These are phyloP conservation scores for Glandiceps talaboti DNA, from an alignment of 53 echinoderm and acorn worm species.

Conservation along the genomic window DNA sequence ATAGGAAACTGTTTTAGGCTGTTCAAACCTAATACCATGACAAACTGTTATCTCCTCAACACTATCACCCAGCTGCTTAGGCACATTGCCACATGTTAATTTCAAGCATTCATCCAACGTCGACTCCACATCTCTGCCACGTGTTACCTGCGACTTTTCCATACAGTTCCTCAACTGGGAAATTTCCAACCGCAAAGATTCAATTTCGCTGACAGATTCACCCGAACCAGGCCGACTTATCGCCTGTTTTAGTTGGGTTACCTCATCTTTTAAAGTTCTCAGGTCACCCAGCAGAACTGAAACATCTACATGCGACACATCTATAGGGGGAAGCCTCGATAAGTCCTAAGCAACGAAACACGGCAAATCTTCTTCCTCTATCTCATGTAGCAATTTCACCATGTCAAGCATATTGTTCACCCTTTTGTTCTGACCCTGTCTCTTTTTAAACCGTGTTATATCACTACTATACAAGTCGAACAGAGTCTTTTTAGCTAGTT, in stretches of 20 bases:
- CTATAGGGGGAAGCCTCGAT: not conserved
- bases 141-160: not conserved
- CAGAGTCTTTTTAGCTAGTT: no score
- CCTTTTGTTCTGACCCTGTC: no score
- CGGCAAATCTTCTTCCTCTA: not conserved
- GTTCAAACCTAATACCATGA: not conserved
- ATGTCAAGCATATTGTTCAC: not conserved
- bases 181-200: not conserved
- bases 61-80: not conserved
- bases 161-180: not conserved
- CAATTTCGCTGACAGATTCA: not conserved
- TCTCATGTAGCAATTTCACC: not conserved
- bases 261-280: not conserved
- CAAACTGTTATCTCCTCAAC: not conserved
- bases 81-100: not conserved
- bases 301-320: not conserved
- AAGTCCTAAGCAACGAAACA: not conserved
- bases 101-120: not conserved
- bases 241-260: not conserved
- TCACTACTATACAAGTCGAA: no score
- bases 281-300: not conserved
- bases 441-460: no score
- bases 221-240: not conserved
- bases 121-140: not conserved
- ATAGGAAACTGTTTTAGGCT: not conserved